Conservation (phyloP, 2,797 vertebrate genomes). For the Odontamblyopus lacepedii region DNA sequence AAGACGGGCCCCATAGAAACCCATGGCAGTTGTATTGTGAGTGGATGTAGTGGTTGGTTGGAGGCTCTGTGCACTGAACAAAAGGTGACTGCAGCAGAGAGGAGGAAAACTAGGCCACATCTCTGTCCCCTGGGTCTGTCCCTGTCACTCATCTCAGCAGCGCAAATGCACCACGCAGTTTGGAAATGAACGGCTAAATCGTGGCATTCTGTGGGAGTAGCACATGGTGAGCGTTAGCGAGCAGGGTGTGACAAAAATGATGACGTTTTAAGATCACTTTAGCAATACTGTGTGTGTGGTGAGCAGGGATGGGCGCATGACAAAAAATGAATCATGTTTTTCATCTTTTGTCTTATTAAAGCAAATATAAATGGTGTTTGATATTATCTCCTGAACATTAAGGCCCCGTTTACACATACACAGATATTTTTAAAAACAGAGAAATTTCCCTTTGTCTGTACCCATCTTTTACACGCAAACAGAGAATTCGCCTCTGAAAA, state of each 20-base stretch:
- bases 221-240: neutral
- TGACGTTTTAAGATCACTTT: neutral
- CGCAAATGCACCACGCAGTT: slow-evolving; percentile 8
- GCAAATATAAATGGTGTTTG: no score
- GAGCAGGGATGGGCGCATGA: no score
- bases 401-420: no score
- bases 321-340: no score
- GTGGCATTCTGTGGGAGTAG: neutral
- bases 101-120: slow-evolving; percentile 69
- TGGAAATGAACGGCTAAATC: neutral
- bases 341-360: no score
- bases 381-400: no score
- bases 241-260: neutral
- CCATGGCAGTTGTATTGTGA: neutral
- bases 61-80: slow-evolving; percentile 42
- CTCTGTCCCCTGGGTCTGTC: slow-evolving; percentile 63
- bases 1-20: neutral
- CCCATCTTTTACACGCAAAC: no score
- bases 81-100: slow-evolving; percentile 45
- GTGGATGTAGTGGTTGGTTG: slow-evolving; percentile 29
- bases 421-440: no score
- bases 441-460: no score
- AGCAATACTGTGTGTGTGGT: no score
- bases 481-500: no score
- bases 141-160: slow-evolving; percentile 50